These are phyloP conservation scores for Meriones psammophilus DNA, from an alignment of 2,797 vertebrate genomes.

Conservation along the genomic window DNA sequence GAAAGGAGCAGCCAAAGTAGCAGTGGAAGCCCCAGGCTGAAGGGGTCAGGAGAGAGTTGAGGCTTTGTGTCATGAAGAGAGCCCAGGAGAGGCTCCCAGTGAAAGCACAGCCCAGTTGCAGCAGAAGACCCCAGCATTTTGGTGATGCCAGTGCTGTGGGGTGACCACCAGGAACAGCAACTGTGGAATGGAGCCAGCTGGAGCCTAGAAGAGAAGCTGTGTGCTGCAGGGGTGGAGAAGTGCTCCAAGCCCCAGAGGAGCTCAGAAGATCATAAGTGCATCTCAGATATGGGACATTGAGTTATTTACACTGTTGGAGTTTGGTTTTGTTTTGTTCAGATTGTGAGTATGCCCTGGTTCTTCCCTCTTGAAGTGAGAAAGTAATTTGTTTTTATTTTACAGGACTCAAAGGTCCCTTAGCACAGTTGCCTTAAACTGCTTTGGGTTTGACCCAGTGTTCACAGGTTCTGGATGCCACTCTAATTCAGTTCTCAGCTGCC, in stretches of 20 bases:
- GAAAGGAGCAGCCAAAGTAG: background rate
- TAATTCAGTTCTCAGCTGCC: background rate
- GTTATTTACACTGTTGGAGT: background rate
- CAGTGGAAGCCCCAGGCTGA: too few species aligned
- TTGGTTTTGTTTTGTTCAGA: background rate
- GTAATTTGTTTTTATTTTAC: background rate
- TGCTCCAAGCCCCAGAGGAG: too few species aligned
- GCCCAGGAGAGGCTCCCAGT: background rate
- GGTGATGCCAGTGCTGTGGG: background rate
- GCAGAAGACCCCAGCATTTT: background rate
- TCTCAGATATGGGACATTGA: background rate
- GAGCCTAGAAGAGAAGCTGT: background rate
- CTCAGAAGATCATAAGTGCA: background rate
- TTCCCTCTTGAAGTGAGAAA: background rate
- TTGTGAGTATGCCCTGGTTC: background rate
- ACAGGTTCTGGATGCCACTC: background rate
- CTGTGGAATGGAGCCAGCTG: too few species aligned
- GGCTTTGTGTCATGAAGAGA: background rate
- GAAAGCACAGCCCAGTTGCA: background rate
- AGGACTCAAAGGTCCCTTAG: background rate
- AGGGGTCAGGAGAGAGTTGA: background rate
- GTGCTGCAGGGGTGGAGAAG: background rate
- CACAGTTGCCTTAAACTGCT: background rate
- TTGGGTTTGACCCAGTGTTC: background rate
- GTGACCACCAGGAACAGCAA: background rate